Conservation (phyloP, 2,888 invertebrate genomes). For the Zelleria hepariella region DNA sequence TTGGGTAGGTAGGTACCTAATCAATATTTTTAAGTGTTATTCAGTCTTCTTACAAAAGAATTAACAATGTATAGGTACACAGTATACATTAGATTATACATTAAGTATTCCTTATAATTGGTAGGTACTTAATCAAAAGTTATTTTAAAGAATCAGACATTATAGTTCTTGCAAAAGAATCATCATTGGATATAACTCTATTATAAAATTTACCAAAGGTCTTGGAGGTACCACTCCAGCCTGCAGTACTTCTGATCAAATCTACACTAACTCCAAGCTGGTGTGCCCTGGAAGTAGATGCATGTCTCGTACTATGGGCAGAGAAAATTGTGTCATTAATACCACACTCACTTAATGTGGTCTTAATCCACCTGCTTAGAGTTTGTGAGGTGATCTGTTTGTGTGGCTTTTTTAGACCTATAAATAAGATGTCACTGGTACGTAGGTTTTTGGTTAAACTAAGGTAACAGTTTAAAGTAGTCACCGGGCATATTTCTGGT, state of each 20-base stretch:
- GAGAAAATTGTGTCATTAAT: background rate
- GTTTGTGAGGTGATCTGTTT: background rate
- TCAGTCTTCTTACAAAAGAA: background rate
- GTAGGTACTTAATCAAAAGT: background rate
- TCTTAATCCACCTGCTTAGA: constrained; percentile 2
- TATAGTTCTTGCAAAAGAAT: background rate
- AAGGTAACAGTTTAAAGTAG: background rate
- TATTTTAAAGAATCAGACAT: background rate
- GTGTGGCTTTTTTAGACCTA: background rate
- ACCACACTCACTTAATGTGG: background rate
- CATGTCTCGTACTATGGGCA: constrained; percentile 11
- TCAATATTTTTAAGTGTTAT: background rate
- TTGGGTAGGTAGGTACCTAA: background rate
- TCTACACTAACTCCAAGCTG: constrained; percentile 2
- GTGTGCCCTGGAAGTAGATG: constrained; percentile 15
- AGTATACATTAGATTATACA: background rate
- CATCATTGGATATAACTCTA: background rate
- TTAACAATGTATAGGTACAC: background rate
- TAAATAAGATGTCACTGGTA: background rate
- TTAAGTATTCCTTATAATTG: background rate
- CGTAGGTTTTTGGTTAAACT: background rate
- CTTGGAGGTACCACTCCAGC: background rate
- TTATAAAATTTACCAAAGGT: background rate
- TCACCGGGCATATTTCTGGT: background rate
- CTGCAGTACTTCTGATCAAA: background rate